Percentiles rank a stretch among this genome's conserved stretches.
These are phyloP conservation scores for Trissolcus brochymenae DNA, from an alignment of 2,888 invertebrate species.

Conservation along the genomic window DNA sequence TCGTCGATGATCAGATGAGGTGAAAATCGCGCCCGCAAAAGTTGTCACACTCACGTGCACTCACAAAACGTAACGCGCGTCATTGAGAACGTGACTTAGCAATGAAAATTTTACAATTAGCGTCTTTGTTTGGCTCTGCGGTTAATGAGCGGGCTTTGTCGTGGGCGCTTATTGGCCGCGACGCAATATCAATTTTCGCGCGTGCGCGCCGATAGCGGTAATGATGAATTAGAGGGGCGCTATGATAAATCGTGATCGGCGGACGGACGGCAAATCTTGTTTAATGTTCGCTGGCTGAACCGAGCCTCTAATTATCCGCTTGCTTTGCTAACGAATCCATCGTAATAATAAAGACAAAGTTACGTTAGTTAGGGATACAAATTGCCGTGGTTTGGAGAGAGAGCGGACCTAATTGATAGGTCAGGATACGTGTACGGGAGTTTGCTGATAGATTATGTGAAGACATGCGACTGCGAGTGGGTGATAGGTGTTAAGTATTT, in stretches of 20 bases:
- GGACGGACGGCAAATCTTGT: constrained; percentile 7
- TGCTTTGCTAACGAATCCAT: constrained; percentile 45
- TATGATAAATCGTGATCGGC: constrained; percentile 51
- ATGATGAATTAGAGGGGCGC: constrained; percentile 50
- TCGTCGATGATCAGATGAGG: too few relatives aligned
- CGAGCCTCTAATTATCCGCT: constrained; percentile 37
- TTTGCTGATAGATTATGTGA: not conserved
- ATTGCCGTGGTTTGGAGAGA: constrained; percentile 35
- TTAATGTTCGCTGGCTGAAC: constrained; percentile 13
- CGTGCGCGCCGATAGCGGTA: constrained; percentile 25
- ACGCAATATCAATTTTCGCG: constrained; percentile 36
- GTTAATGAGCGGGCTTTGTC: constrained; percentile 60
- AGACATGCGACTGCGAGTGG: not conserved
- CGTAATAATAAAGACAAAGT: constrained; percentile 38
- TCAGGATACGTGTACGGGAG: constrained; percentile 32
- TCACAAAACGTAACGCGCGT: constrained; percentile 2
- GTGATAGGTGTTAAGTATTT: not conserved
- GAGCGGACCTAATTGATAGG: constrained; percentile 33
- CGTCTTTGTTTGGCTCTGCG: constrained; percentile 59
- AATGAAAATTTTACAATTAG: constrained; percentile 66
- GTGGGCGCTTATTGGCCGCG: constrained; percentile 26
- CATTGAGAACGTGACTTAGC: constrained; percentile 61
- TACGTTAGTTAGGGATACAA: constrained; percentile 43
- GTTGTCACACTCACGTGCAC: constrained; percentile 3
- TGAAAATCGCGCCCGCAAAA: too few relatives aligned